These are phyloP conservation scores for Grallaria varia DNA, from an alignment of 2,113 vertebrate species.

Conservation along the genomic window DNA sequence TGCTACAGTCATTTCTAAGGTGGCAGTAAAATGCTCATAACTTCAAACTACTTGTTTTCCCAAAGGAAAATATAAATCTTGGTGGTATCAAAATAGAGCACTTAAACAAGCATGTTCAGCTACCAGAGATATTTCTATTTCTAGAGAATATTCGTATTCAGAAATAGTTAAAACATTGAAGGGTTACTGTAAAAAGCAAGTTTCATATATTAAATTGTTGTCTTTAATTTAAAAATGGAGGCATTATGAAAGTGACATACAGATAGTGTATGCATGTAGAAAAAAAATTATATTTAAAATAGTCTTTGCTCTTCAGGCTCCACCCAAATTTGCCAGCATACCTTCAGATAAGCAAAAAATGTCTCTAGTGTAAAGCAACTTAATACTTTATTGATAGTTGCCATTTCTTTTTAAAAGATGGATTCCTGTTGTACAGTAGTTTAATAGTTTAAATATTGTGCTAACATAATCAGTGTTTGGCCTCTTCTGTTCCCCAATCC, in stretches of 20 bases:
- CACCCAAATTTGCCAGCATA: conserved; percentile 55
- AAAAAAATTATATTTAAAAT: neutral
- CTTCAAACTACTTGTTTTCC: neutral
- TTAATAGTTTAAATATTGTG: conserved; percentile 77
- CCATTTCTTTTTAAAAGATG: conserved; percentile 72
- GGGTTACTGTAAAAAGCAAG: neutral
- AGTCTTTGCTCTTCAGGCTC: neutral
- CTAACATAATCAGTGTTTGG: conserved; percentile 78
- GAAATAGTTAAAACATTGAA: neutral
- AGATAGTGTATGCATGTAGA: neutral
- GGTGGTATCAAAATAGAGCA: neutral
- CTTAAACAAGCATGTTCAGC: neutral
- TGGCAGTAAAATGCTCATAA: neutral
- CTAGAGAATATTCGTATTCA: neutral
- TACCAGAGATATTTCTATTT: neutral
- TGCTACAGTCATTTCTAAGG: neutral
- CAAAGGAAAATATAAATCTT: neutral
- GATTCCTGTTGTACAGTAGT: conserved; percentile 70
- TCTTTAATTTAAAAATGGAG: neutral
- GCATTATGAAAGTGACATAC: neutral
- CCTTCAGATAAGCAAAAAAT: conserved; percentile 65
- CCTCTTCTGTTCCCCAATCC: conserved; percentile 71
- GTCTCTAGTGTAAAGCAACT: conserved; percentile 32
- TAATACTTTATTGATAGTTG: conserved; percentile 62
- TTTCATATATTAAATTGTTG: neutral